phyloP scores from a whole-genome alignment of 1,140 invertebrate species.

The Drosophila nebulosa region DNA sequence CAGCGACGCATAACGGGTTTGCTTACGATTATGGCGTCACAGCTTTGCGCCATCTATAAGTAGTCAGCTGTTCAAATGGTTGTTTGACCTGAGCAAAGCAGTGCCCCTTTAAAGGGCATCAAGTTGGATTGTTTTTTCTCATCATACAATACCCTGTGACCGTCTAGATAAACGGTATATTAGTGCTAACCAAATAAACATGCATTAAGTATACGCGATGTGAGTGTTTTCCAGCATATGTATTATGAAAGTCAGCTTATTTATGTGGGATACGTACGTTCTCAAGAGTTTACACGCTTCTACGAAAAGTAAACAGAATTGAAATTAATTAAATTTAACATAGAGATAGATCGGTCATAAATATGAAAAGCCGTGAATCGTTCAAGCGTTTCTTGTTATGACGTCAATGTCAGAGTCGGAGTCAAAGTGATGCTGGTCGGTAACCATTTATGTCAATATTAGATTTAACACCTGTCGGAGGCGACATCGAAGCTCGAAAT shows the following conservation, averaged over 20 bases:
- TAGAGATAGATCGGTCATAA: background rate
- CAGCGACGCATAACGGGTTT: conserved; percentile 49
- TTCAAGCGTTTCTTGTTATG: conserved; percentile 31
- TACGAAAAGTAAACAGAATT: background rate
- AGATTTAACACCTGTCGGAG: conserved; percentile 43
- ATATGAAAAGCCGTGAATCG: background rate
- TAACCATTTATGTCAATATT: conserved; percentile 43
- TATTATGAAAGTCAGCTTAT: no score
- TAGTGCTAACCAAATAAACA: no score
- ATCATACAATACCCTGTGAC: no score
- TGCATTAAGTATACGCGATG: no score
- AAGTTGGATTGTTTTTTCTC: background rate
- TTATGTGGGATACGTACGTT: background rate
- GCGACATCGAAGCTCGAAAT: conserved; percentile 37
- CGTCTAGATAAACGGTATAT: no score
- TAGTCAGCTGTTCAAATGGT: background rate
- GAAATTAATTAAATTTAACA: background rate
- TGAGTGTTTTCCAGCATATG: no score
- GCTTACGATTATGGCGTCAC: conserved; percentile 26
- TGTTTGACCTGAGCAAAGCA: background rate
- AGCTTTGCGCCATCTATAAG: conserved; percentile 9
- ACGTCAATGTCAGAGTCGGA: conserved; percentile 34
- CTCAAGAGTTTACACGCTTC: conserved; percentile 58
- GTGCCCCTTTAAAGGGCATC: conserved; percentile 2
- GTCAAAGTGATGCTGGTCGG: conserved; percentile 14